Evolutionary conservation across 2,888 invertebrate genomes (phyloP).

Genomic region (Trissolcus japonicus): DNA sequence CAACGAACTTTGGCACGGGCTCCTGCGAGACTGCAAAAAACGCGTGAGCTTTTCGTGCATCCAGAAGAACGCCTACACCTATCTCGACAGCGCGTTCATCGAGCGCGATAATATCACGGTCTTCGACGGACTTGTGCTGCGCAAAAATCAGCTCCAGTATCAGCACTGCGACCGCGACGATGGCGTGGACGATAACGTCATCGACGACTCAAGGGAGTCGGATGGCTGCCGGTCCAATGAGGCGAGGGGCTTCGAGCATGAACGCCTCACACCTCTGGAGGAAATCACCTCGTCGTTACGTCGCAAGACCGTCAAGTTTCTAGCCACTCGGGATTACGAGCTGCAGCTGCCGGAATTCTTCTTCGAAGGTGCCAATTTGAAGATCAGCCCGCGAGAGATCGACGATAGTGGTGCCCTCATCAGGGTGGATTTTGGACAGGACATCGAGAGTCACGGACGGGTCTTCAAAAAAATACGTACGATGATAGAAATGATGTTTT

Average conservation of each 20-base stretch:
- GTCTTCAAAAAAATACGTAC: conserved; percentile 84
- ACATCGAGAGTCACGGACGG: conserved; percentile 77
- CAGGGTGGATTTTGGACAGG: conserved; percentile 83
- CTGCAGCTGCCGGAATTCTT: conserved; percentile 84
- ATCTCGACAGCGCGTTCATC: conserved; percentile 82
- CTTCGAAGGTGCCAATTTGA: conserved; percentile 85
- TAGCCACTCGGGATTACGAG: conserved; percentile 87
- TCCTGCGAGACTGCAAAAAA: conserved; percentile 83
- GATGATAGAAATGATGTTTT: neutral
- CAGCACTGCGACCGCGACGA: conserved; percentile 64
- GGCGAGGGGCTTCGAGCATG: conserved; percentile 61
- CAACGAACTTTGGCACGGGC: conserved; percentile 85
- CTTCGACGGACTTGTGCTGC: conserved; percentile 81
- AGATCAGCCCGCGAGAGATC: conserved; percentile 84
- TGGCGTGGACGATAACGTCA: conserved; percentile 67
- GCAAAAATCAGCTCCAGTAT: conserved; percentile 81
- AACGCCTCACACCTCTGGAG: conserved; percentile 80
- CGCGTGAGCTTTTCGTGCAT: conserved; percentile 85
- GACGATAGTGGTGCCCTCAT: conserved; percentile 86
- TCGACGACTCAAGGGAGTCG: conserved; percentile 56
- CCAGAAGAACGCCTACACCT: conserved; percentile 86
- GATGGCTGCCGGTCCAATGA: conserved; percentile 55
- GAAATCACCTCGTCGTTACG: conserved; percentile 85
- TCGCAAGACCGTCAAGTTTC: conserved; percentile 83
- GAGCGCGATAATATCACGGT: conserved; percentile 82